phyloP scores from a whole-genome alignment of 2,113 vertebrate genomes.

The Agapornis roseicollis region DNA sequence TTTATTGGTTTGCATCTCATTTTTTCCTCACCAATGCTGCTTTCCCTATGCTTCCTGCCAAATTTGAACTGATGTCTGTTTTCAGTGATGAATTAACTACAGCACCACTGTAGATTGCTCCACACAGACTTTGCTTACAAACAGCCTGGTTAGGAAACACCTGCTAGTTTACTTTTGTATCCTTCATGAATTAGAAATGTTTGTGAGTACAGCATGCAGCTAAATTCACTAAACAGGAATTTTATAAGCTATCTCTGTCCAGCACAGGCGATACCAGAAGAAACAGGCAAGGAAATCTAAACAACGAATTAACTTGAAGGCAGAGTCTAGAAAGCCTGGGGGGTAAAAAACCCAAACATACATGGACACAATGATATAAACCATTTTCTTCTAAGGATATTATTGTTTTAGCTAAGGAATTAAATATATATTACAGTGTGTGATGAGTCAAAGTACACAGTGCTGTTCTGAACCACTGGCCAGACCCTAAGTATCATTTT shows the following conservation, averaged over 20 bases:
- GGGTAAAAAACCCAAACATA: neutral
- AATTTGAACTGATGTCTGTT: neutral
- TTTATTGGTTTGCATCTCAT: neutral
- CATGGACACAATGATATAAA: neutral
- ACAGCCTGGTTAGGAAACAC: neutral
- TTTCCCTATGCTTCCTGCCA: neutral
- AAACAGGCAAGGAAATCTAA: neutral
- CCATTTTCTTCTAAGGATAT: neutral
- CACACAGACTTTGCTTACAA: neutral
- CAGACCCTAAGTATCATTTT: neutral
- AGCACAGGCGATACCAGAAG: neutral
- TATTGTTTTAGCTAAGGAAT: neutral
- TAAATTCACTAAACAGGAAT: neutral
- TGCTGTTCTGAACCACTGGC: neutral
- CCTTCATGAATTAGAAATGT: neutral
- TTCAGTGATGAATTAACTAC: neutral
- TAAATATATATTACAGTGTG: neutral
- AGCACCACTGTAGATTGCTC: neutral
- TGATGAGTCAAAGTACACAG: neutral
- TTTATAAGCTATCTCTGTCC: neutral
- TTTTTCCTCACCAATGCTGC: neutral
- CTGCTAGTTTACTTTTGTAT: neutral
- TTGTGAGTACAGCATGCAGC: neutral
- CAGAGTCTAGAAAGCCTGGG: neutral
- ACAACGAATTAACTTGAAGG: neutral